phyloP scores from a whole-genome alignment of 1,140 invertebrate species.

The Asobara japonica region DNA sequence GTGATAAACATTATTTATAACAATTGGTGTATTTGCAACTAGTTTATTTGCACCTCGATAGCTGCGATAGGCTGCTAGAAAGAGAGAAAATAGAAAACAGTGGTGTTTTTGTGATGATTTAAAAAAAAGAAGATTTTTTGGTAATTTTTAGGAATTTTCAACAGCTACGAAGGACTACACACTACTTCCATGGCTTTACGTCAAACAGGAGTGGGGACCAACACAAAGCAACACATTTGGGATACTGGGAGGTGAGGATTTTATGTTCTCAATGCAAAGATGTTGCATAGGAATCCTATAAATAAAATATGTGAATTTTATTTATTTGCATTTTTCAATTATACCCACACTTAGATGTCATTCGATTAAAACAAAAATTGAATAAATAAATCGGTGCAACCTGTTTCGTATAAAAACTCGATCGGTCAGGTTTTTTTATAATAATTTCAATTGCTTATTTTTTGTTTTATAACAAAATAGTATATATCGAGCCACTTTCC shows the following conservation, averaged over 20 bases:
- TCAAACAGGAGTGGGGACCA: conserved; percentile 62
- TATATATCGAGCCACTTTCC: too few species aligned
- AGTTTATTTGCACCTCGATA: conserved; percentile 65
- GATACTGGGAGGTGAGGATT: conserved; percentile 30
- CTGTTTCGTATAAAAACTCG: too few species aligned
- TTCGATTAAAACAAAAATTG: too few species aligned
- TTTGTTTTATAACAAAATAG: too few species aligned
- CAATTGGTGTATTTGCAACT: conserved; percentile 65
- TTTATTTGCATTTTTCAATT: too few species aligned
- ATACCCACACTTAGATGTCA: too few species aligned
- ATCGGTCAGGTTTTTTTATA: too few species aligned
- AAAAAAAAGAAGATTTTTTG: conserved; percentile 59
- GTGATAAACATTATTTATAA: conserved; percentile 39
- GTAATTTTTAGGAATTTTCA: too few species aligned
- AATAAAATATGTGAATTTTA: not conserved
- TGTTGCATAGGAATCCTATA: not conserved
- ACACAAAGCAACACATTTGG: conserved; percentile 64
- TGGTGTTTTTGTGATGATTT: conserved; percentile 62
- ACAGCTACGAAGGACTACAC: conserved; percentile 61
- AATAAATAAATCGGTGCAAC: too few species aligned
- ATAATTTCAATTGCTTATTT: too few species aligned
- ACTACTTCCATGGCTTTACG: conserved; percentile 61
- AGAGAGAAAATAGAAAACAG: conserved; percentile 65
- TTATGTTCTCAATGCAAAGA: too few species aligned
- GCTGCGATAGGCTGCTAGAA: conserved; percentile 68